These are phyloP conservation scores for Crotalus viridis DNA, from an alignment of 2,113 vertebrate genomes.

Conservation along the genomic window DNA sequence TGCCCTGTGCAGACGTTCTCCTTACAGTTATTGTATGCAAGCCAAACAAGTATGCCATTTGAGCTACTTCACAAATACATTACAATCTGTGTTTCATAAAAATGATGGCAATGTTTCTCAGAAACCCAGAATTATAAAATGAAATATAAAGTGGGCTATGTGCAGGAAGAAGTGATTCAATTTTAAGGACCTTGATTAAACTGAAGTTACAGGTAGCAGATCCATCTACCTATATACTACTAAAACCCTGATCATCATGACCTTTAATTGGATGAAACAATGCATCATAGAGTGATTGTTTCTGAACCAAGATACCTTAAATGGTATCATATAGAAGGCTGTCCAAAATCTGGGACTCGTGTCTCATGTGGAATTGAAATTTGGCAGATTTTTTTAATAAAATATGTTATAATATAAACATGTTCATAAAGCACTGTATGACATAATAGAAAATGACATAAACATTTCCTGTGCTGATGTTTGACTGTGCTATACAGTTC, in stretches of 20 bases:
- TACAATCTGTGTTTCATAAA: neutral
- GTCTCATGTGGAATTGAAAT: neutral
- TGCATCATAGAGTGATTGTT: neutral
- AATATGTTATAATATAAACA: neutral
- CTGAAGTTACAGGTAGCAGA: neutral
- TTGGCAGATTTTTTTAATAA: neutral
- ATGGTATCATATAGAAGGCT: neutral
- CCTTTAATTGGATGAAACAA: neutral
- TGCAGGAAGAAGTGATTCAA: neutral
- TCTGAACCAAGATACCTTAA: neutral
- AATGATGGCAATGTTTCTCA: neutral
- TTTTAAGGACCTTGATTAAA: neutral
- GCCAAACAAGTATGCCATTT: neutral
- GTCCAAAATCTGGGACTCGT: neutral
- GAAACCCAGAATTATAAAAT: neutral
- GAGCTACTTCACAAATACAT: neutral
- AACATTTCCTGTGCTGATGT: neutral
- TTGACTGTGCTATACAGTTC: neutral
- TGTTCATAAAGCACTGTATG: neutral
- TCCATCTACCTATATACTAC: neutral
- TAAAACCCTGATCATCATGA: neutral
- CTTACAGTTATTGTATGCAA: neutral
- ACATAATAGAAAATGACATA: neutral
- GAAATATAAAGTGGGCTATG: neutral
- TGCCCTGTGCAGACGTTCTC: too few relatives aligned